Evolutionary conservation across 2,888 invertebrate species (phyloP).

Genomic region (Eremobia ochroleuca): DNA sequence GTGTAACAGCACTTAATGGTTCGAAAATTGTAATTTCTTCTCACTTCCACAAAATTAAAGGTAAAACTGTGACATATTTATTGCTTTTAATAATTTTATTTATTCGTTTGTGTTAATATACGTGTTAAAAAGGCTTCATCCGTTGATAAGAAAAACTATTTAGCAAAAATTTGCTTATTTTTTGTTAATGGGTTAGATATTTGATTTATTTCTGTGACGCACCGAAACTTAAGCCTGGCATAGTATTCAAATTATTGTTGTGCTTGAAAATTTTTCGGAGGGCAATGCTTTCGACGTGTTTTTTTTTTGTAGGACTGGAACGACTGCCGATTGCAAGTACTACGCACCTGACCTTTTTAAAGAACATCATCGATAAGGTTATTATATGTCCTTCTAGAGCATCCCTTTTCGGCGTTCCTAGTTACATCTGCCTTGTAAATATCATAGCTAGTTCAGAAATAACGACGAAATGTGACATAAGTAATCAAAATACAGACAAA

Average conservation of each 20-base stretch:
- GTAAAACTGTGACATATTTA: conserved; percentile 52
- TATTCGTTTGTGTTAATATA: conserved; percentile 39
- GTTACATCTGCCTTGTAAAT: too few relatives aligned
- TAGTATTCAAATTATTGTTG: background rate
- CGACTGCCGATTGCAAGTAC: background rate
- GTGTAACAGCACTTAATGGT: conserved; percentile 42
- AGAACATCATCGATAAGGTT: background rate
- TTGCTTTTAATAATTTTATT: conserved; percentile 40
- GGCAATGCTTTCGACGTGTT: background rate
- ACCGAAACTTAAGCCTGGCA: background rate
- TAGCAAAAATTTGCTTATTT: too few relatives aligned
- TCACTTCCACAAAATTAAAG: conserved; percentile 36
- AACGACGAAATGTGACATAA: background rate
- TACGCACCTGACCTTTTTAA: too few relatives aligned
- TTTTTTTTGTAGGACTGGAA: background rate
- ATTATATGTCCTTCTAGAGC: too few relatives aligned
- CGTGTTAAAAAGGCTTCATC: conserved; percentile 12
- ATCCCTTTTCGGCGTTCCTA: too few relatives aligned
- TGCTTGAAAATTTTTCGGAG: background rate
- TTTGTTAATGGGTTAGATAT: background rate
- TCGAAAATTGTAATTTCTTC: conserved; percentile 44
- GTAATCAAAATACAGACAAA: background rate
- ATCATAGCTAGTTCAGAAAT: background rate
- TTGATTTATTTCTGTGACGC: conserved; percentile 13
- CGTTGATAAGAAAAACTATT: conserved; percentile 20